Evolutionary conservation across 2,888 invertebrate genomes (phyloP), one percentile per base, ranked within the genome.

Genomic region (Netelia virgata): DNA sequence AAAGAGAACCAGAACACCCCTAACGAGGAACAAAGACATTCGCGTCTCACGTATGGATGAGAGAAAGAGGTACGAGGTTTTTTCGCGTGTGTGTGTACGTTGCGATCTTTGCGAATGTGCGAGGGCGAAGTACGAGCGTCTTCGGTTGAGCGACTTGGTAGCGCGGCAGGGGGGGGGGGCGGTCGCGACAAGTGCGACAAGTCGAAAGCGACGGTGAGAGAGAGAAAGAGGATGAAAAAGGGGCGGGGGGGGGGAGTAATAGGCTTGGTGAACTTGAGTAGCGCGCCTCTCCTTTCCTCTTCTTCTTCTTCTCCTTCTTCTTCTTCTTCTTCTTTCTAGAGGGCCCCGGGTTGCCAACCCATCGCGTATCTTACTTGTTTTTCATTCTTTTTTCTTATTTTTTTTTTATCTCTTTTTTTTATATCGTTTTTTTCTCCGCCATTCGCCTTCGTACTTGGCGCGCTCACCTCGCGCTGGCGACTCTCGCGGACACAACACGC

Each of bases 21-120:
- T 69, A 63, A 68, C 78, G 55, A 69, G 74, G 83, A 28, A 83
- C 83, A 83, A 83, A 81, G 68, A 50, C 63, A 78, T 78, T 53
- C 53, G 66, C 18, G 50, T 28, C 28, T 28, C 5, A 28, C 5
- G 28, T 2, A 5, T 5, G 28, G 3, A 28, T 2, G 3, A 28
- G 28, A 28, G 28, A 28, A 28, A 28, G 28, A 28, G 28, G 28
- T 3, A 28, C 28, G 28, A 28, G 5, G 5, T 28, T 28, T 28
- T 28, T 28, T 3, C 28, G 28, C 28, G 28, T 23, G 28, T 28
- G n/a, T 2, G 23, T 23, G 28, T 28, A 28, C 28, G 28, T 28
- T 28, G 5, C 28, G 28, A 28, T 5, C 28, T 28, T 28, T 28
- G 28, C 28, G 28, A 28, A 28, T 28, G 28, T 28, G 28, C 28